Base-by-base conservation (phyloP, 2,888 invertebrate species). In the Mylabris sibirica region DNA sequence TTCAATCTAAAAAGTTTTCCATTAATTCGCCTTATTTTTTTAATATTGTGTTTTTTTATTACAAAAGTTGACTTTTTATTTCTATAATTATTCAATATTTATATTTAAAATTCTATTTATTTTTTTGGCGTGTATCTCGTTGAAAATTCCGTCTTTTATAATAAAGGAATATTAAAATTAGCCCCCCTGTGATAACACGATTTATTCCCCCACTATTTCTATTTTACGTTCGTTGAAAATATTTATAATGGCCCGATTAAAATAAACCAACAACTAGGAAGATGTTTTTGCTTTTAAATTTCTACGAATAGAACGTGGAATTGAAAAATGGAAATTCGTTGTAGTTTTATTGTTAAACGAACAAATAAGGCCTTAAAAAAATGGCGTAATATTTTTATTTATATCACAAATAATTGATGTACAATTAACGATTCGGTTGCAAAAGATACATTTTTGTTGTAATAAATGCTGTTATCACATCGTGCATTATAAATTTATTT, bases 151-250 rank as follows among this genome's bases (percentile, higher is more conserved):
- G 44, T 44, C n/a, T 44, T 38, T 44, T 44, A 44, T 17, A 41
- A 41, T 44, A 44, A 44, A 44, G n/a, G n/a, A 44, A 44, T 44
- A 44, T 44, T 44, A 44, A 44, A 44, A 17, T 44, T 44, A 44
- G 44, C n/a, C 44, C n/a, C 17, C 38, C 12, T 38, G 17, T 44
- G 17, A 44, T 44, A 44, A 44, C 44, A 44, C n/a, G 44, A 44
- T n/a, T 44, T 6, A 44, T 44, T 44, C 17, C 44, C 44, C 44
- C 6, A n/a, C n/a, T 17, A 5, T 44, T 44, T 17, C 44, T 44
- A 44, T 44, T 44, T 44, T 8, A 2, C 30, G 17, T 17, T n/a
- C 44, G n/a, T 44, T n/a, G 44, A 44, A 44, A 44, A 44, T 44
- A 44, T 44, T 44, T 44, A 44, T 44, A 44, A 44, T 44, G 44